Evolutionary conservation across 2,113 vertebrate species (phyloP), one percentile per base, ranked within the genome.

Genomic region (Gracilinanus agilis): DNA sequence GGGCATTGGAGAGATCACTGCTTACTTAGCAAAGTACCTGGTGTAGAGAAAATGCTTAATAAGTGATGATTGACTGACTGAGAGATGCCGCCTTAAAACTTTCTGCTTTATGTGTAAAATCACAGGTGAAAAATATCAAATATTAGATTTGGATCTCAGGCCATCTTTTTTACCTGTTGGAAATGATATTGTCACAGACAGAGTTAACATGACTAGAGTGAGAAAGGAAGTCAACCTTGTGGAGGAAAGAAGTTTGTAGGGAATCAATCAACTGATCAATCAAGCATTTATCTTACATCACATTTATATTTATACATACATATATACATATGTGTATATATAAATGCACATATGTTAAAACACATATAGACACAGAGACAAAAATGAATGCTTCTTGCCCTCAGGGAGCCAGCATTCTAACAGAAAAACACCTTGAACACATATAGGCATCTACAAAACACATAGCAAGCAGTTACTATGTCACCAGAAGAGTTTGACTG

Each of bases 71-170:
- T 40, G 19, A 83, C n/a, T 40, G 67, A 40, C 67, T 83, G 67
- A 83, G 19, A 40, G 19, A 23, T 16, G 19, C 67, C n/a, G 21
- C n/a, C n/a, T 83, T 34, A 21, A 83, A 40, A 6, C 19, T 0
- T 93, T 92, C 91, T 53, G 23, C 19, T 0, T 93, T 91, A 92
- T 53, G 23, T 91, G 54, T 3, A 34, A 92, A 91, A 55, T 96
- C 4, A 53, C 88, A 11, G 25, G 3, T 89, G 44, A 89, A 89
- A 75, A 83, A 83, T 83, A 83, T 83, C 67, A 75, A 75, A 75
- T 40, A 23, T 40, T 83, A 83, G 16, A 40, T 83, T 40, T 40
- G n/a, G n/a, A 7, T 23, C 7, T 19, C n/a, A 67, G 58, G 2
- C 12, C 2, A 0, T 34, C 27, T 29, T 67, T 61, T 58, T 27